Evolutionary conservation across 2,113 vertebrate species (phyloP).

Genomic region (Hyaena hyaena): DNA sequence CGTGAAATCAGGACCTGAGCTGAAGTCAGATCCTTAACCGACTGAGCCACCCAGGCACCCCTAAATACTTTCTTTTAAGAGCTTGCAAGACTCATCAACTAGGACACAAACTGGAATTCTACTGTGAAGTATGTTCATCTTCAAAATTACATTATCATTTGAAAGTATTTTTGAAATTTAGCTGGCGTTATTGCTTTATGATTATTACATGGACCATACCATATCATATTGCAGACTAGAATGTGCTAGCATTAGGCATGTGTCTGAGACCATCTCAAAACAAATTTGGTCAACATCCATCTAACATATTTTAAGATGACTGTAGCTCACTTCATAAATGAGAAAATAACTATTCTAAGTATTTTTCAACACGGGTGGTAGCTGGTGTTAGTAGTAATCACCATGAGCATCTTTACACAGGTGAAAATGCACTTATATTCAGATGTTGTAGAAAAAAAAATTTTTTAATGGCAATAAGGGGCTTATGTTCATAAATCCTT

Average conservation of each 20-base stretch:
- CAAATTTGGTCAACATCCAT: not conserved
- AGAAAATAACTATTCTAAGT: not conserved
- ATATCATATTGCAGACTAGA: not conserved
- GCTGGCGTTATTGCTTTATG: not conserved
- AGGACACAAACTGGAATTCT: conserved; percentile 3
- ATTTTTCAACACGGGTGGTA: not conserved
- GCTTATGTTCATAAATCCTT: not conserved
- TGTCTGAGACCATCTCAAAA: not conserved
- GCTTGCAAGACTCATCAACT: not conserved
- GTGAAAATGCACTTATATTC: not conserved
- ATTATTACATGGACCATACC: not conserved
- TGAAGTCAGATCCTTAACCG: too few relatives aligned
- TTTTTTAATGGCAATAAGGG: not conserved
- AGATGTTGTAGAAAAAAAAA: not conserved
- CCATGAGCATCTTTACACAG: not conserved
- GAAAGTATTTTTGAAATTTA: not conserved
- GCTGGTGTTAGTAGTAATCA: not conserved
- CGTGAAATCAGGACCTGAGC: too few relatives aligned
- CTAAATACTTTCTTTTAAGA: not conserved
- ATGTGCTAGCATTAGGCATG: not conserved
- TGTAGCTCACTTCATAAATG: not conserved
- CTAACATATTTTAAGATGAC: not conserved
- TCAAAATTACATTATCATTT: conserved; percentile 25
- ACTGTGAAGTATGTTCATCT: not conserved
- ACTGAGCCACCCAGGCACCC: too few relatives aligned